Percentiles rank a stretch among this genome's conserved stretches.
Conservation (phyloP, 2,113 vertebrate genomes). For the Lepisosteus oculatus region DNA sequence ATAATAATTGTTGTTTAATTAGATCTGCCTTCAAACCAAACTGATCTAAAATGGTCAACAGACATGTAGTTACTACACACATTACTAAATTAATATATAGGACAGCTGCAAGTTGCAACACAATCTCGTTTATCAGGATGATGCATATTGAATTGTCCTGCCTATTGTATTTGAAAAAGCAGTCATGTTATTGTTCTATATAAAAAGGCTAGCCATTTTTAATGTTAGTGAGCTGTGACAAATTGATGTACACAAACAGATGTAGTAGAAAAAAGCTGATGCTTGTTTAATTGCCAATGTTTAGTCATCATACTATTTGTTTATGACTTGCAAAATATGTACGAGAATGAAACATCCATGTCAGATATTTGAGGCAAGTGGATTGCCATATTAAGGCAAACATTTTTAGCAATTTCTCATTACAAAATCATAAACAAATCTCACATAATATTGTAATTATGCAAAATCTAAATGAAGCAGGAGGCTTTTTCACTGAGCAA, state of each 20-base stretch:
- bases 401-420: too few relatives aligned
- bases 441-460: too few relatives aligned
- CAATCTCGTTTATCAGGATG: constrained; percentile 7
- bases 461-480: too few relatives aligned
- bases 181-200: neutral
- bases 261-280: neutral
- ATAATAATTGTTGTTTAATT: neutral
- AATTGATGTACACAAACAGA: neutral
- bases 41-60: neutral
- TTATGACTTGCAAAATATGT: neutral
- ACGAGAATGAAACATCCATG: too few relatives aligned
- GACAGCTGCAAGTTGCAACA: neutral
- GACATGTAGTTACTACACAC: neutral
- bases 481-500: too few relatives aligned
- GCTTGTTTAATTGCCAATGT: constrained; percentile 6
- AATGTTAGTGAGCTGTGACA: neutral
- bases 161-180: neutral
- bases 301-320: neutral
- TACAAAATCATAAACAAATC: too few relatives aligned
- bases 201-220: too few relatives aligned
- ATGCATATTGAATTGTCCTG: neutral
- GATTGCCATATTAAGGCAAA: too few relatives aligned
- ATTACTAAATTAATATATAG: neutral
- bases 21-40: neutral
- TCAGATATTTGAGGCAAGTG: too few relatives aligned